Conservation (phyloP, 2,113 vertebrate species). For the Indicator indicator region DNA sequence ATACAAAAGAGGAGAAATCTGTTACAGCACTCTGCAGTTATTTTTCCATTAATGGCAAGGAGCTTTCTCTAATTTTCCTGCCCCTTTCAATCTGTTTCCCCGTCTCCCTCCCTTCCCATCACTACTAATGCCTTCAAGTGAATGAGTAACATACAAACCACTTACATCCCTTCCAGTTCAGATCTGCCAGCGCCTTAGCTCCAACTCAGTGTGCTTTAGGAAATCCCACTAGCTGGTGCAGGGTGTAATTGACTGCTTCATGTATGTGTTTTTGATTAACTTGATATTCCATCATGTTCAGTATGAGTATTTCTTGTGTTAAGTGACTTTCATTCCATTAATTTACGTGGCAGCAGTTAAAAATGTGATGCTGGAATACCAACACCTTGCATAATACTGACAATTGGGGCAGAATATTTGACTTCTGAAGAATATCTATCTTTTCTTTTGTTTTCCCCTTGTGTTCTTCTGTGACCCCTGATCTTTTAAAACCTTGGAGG, state of each 20-base stretch:
- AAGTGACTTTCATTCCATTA: background rate
- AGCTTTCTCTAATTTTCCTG: constrained; percentile 26
- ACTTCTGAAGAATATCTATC: background rate
- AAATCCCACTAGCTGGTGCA: background rate
- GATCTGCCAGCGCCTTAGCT: background rate
- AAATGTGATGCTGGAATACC: background rate
- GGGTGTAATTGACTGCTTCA: background rate
- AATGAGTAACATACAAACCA: constrained; percentile 24
- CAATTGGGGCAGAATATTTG: background rate
- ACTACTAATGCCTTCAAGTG: constrained; percentile 44
- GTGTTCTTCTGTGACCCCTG: background rate
- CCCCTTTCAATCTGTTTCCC: constrained; percentile 53
- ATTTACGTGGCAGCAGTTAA: background rate
- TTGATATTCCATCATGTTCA: background rate
- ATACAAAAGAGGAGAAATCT: constrained; percentile 70
- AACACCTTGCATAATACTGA: background rate
- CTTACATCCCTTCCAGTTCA: background rate
- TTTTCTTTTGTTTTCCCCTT: background rate
- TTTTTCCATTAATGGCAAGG: constrained; percentile 66
- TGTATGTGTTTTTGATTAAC: background rate
- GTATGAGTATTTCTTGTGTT: background rate
- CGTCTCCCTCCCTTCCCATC: constrained; percentile 44
- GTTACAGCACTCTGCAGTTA: constrained; percentile 58
- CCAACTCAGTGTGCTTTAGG: background rate
- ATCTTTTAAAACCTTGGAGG: background rate